Conservation (phyloP, 2,797 vertebrate species). For the Borostomias antarcticus region DNA sequence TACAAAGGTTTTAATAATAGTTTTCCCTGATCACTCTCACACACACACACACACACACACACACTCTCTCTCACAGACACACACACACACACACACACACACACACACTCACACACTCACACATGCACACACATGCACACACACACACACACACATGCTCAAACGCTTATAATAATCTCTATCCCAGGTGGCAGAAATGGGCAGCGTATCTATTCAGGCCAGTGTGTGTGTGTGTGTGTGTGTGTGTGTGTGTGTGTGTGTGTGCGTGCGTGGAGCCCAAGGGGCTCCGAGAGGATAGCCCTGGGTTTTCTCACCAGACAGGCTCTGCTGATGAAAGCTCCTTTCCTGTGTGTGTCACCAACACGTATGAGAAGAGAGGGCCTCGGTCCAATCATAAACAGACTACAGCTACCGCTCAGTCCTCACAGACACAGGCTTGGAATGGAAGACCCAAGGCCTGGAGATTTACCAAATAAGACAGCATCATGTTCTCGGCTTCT, state of each 20-base stretch:
- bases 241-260: not conserved
- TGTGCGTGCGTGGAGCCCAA: not conserved
- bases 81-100: conserved; percentile 18
- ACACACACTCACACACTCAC: conserved; percentile 12
- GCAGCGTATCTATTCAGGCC: too few species aligned
- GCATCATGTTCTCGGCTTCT: too few species aligned
- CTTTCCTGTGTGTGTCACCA: not conserved
- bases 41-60: not conserved
- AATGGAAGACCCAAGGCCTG: too few species aligned
- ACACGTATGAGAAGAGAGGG: too few species aligned
- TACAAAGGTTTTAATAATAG: conserved; percentile 47
- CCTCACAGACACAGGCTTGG: too few species aligned
- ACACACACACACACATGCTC: conserved; percentile 12
- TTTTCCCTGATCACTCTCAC: conserved; percentile 18
- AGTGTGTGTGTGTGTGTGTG: not conserved
- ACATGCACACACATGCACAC: conserved; percentile 15
- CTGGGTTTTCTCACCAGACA: conserved; percentile 39
- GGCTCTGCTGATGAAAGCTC: conserved; percentile 34
- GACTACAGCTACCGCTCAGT: too few species aligned
- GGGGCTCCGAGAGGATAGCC: conserved; percentile 36
- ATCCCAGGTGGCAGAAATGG: too few species aligned
- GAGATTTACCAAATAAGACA: too few species aligned
- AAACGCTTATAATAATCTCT: not conserved
- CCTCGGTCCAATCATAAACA: too few species aligned
- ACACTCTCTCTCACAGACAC: not conserved